Evolutionary conservation across 2,888 invertebrate species (phyloP).

Genomic region (Tenodera sinensis): DNA sequence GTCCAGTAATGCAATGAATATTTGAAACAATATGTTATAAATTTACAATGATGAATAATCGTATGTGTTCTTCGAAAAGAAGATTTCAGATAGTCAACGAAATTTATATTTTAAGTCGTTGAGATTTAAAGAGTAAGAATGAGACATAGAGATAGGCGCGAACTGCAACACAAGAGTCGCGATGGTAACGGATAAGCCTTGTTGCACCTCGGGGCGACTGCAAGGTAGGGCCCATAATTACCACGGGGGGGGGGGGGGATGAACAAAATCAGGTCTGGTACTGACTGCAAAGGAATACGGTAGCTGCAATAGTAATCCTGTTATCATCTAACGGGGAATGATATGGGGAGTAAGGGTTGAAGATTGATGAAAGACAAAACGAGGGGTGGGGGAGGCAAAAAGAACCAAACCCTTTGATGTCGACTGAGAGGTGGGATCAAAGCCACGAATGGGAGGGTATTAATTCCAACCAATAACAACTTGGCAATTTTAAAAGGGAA

Average conservation of each 20-base stretch:
- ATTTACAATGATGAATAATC: too few relatives aligned
- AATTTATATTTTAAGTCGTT: too few relatives aligned
- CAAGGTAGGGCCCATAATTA: neutral
- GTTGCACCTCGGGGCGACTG: neutral
- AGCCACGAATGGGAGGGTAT: neutral
- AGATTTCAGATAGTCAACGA: too few relatives aligned
- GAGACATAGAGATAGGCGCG: too few relatives aligned
- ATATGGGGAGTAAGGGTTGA: neutral
- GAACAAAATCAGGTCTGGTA: neutral
- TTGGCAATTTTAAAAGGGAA: neutral
- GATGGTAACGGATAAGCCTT: neutral
- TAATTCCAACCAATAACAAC: neutral
- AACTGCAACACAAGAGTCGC: too few relatives aligned
- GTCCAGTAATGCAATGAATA: too few relatives aligned
- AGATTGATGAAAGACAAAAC: neutral
- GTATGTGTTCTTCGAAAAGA: too few relatives aligned
- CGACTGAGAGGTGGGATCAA: neutral
- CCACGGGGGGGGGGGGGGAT: neutral
- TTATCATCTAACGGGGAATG: neutral
- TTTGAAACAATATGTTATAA: too few relatives aligned
- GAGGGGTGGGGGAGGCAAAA: neutral
- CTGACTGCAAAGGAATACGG: neutral
- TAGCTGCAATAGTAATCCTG: neutral
- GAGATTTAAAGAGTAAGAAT: too few relatives aligned
- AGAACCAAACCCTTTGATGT: conserved; percentile 10